Conservation (phyloP, 2,113 vertebrate genomes). For the Haemorhous mexicanus region DNA sequence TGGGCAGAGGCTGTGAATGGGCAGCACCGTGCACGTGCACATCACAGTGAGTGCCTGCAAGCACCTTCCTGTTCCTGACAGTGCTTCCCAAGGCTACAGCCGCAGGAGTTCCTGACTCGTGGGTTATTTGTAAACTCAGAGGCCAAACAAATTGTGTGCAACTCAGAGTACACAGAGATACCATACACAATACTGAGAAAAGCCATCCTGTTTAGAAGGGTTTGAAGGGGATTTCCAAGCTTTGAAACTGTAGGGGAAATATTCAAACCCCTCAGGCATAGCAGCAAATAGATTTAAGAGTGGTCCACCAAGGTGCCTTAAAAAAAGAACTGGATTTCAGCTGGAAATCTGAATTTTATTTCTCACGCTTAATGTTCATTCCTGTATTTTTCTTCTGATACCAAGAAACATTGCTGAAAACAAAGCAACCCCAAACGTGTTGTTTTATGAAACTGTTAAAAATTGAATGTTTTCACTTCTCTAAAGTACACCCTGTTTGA, state of each 20-base stretch:
- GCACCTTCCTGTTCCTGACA: background rate
- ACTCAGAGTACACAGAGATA: background rate
- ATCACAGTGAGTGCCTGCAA: background rate
- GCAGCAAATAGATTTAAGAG: background rate
- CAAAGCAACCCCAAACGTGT: background rate
- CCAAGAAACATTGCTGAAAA: background rate
- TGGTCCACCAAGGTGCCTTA: background rate
- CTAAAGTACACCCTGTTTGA: background rate
- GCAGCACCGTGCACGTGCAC: background rate
- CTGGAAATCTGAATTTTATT: slow-evolving; percentile 8
- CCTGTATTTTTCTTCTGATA: background rate
- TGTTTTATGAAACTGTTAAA: background rate
- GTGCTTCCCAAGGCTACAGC: background rate
- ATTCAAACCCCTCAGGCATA: background rate
- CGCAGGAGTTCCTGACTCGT: background rate
- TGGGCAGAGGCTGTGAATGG: rapidly evolving
- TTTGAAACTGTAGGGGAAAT: slow-evolving; percentile 9
- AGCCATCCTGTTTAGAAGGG: background rate
- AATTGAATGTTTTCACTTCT: slow-evolving; percentile 17
- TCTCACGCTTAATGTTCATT: background rate
- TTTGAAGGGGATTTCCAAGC: slow-evolving; percentile 62
- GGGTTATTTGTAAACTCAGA: background rate
- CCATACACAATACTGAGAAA: background rate
- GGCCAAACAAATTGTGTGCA: background rate
- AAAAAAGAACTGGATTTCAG: slow-evolving; percentile 7